Percentiles rank a stretch among this genome's conserved stretches.
Evolutionary conservation across 1,140 invertebrate genomes (phyloP).

Genomic region (Musca domestica): DNA sequence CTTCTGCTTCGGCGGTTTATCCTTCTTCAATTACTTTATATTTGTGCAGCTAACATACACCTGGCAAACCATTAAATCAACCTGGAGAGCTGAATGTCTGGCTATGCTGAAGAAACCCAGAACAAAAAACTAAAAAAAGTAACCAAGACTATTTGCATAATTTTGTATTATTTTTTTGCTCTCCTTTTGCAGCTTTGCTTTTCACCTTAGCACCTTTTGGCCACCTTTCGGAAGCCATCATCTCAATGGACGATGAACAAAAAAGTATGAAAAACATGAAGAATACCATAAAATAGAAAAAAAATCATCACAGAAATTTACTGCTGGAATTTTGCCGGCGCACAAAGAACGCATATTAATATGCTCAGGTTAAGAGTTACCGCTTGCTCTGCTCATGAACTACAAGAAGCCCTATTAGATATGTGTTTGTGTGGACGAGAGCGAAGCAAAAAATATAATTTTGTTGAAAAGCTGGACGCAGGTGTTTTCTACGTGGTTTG

Average conservation of each 20-base stretch:
- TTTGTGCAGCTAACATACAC: neutral
- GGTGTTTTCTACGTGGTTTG: slow-evolving; percentile 24
- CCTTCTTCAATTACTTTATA: too few relatives aligned
- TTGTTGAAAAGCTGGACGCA: slow-evolving; percentile 21
- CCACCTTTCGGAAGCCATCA: neutral
- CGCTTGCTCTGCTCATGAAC: too few relatives aligned
- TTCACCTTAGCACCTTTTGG: slow-evolving; percentile 10
- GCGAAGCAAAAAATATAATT: neutral
- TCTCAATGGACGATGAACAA: neutral
- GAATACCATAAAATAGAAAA: too few relatives aligned
- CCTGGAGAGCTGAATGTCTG: too few relatives aligned
- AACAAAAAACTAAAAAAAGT: too few relatives aligned
- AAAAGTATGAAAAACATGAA: too few relatives aligned
- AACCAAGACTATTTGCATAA: slow-evolving; percentile 13
- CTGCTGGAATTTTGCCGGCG: neutral
- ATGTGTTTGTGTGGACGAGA: neutral
- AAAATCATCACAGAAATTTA: too few relatives aligned
- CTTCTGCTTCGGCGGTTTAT: too few relatives aligned
- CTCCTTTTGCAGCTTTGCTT: neutral
- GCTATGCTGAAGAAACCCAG: too few relatives aligned
- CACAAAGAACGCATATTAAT: slow-evolving; percentile 20
- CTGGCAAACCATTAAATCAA: slow-evolving; percentile 19
- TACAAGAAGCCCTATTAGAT: too few relatives aligned
- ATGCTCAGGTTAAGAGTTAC: slow-evolving; percentile 6
- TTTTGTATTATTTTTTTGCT: neutral